A percentile compares a stretch with the other conserved stretches of the same genome.
These are phyloP conservation scores for Engraulis encrasicolus DNA, from an alignment of 2,113 vertebrate genomes.

Conservation along the genomic window DNA sequence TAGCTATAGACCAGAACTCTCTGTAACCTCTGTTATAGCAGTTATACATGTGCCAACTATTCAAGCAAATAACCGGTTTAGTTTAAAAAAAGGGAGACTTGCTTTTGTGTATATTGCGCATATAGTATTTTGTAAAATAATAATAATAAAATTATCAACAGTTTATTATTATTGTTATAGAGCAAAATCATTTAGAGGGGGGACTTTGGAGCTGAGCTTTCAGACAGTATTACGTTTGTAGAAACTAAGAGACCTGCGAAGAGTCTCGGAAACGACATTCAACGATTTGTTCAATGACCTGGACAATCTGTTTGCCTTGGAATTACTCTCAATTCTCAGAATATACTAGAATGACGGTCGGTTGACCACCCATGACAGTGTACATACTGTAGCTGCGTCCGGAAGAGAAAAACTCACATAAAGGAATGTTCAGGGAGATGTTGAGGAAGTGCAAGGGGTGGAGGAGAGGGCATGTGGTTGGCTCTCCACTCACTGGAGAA, in stretches of 20 bases:
- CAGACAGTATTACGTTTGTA: conserved; percentile 87
- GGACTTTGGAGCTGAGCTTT: conserved; percentile 67
- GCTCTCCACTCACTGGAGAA: background rate
- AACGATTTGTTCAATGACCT: conserved; percentile 58
- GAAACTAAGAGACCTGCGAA: conserved; percentile 73
- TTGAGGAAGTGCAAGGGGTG: background rate
- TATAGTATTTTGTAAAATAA: conserved; percentile 87
- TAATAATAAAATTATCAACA: conserved; percentile 65
- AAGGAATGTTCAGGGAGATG: background rate
- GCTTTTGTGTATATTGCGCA: conserved; percentile 89
- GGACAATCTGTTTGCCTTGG: conserved; percentile 70
- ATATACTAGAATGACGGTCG: conserved; percentile 43
- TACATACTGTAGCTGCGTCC: background rate
- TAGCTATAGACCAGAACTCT: conserved; percentile 79
- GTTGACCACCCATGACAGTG: background rate
- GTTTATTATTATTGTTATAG: conserved; percentile 63
- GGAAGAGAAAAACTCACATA: background rate
- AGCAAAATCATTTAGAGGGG: conserved; percentile 45
- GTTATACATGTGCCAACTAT: conserved; percentile 94
- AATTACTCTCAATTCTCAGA: conserved; percentile 51
- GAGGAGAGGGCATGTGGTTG: conserved; percentile 1
- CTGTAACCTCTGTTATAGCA: conserved; percentile 80
- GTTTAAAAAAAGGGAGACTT: conserved; percentile 63
- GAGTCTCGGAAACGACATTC: conserved; percentile 72
- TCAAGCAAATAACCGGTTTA: conserved; percentile 85